Percentiles rank a stretch among this genome's conserved stretches.
phyloP scores from a whole-genome alignment of 2,888 invertebrate species.

The Lasioglossum calceatum region DNA sequence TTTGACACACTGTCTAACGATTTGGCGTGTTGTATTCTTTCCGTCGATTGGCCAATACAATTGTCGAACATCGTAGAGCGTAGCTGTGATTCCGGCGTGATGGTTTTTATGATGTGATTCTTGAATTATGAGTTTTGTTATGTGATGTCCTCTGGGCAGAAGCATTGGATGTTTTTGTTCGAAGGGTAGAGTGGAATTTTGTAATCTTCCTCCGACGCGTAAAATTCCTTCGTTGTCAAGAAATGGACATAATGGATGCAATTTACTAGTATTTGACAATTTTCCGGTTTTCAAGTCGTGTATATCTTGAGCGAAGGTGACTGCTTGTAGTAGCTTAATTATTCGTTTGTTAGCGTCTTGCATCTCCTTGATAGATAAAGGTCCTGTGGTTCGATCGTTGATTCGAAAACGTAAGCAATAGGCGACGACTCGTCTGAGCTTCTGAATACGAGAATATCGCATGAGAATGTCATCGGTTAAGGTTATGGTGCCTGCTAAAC shows the following conservation, averaged over 20 bases:
- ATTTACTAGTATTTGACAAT: background rate
- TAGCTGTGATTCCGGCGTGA: background rate
- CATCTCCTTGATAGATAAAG: background rate
- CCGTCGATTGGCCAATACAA: conserved; percentile 27
- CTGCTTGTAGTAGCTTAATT: background rate
- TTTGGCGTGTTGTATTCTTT: background rate
- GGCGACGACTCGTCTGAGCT: background rate
- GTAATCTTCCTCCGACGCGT: background rate
- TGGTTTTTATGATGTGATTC: background rate
- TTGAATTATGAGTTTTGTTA: background rate
- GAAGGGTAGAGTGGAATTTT: background rate
- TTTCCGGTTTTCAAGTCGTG: background rate
- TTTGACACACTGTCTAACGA: background rate
- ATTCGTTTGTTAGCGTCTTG: background rate
- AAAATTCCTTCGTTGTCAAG: background rate
- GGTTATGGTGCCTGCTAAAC: background rate
- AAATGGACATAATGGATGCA: background rate
- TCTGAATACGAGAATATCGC: background rate
- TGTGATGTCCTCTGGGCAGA: background rate
- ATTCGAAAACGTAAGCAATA: background rate
- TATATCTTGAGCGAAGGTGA: background rate
- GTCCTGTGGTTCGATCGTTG: accelerated
- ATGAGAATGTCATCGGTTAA: background rate
- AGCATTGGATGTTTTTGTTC: conserved; percentile 12
- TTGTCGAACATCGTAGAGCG: background rate